Evolutionary conservation across 1,140 invertebrate genomes (phyloP).

Genomic region (Dinothrombium tinctorium): DNA sequence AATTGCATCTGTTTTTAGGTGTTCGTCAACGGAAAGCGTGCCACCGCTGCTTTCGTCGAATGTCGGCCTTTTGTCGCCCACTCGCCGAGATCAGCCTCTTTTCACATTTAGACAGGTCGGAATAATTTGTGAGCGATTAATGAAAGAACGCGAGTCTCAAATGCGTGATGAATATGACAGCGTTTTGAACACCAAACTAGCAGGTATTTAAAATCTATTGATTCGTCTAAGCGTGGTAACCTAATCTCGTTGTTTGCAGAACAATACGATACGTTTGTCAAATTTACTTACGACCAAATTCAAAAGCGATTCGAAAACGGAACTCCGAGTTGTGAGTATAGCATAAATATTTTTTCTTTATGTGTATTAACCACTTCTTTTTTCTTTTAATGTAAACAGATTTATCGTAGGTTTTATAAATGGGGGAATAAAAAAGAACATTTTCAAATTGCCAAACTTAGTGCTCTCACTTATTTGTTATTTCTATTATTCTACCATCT

Average conservation of each 20-base stretch:
- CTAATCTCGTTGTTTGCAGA: no score
- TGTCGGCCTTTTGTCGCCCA: conserved; percentile 23
- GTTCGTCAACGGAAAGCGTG: conserved; percentile 6
- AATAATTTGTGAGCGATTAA: conserved; percentile 78
- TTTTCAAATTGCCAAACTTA: no score
- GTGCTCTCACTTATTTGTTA: no score
- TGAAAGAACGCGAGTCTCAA: conserved; percentile 70
- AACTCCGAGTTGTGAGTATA: conserved; percentile 4
- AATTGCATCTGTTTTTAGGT: neutral
- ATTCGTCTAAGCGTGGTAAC: no score
- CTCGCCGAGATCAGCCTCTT: conserved; percentile 44
- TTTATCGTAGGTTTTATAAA: no score
- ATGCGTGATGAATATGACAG: conserved; percentile 78
- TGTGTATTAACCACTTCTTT: no score
- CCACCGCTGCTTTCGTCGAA: conserved; percentile 1
- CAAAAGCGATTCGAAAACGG: conserved; percentile 48
- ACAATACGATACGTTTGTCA: conserved; percentile 91
- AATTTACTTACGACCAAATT: conserved; percentile 90
- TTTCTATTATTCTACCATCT: no score
- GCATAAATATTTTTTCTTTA: no score
- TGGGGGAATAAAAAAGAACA: no score
- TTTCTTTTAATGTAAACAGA: no score
- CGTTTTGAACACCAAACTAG: conserved; percentile 65
- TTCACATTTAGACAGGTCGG: conserved; percentile 90
- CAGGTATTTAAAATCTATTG: conserved; percentile 23